Evolutionary conservation across 2,113 vertebrate genomes (phyloP), one percentile per base, ranked within the genome.

Genomic region (Microtus richardsoni): DNA sequence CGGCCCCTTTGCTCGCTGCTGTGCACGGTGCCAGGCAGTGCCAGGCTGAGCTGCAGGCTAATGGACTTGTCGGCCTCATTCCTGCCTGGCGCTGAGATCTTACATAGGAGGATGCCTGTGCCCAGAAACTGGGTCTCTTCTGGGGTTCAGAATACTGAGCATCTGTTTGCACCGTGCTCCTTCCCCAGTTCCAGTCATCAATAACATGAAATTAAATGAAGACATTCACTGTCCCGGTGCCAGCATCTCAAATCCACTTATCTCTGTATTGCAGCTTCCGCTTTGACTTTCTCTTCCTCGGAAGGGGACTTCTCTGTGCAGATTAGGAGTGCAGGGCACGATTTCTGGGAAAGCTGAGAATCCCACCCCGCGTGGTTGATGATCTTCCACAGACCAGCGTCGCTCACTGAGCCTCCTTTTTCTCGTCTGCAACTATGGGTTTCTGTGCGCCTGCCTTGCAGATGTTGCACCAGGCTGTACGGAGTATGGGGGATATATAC

Each of bases 161-260:
- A 19, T 88, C 64, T 95, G 71, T 74, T 80, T 68, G 68, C 79
- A 22, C 21, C 19, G 7, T 85, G 16, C 82, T 82, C 66, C 86
- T 89, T 73, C 68, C 78, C 71, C 68, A 10, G 49, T 68, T 66
- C 19, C 28, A 58, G 58, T 90, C 44, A 84, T 79, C 49, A 92
- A 82, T 91, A 41, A 75, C 47, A 24, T 30, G 85, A 85, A 83
- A 58, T 87, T 68, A 71, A 89, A 54, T 94, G 24, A 58, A 93
- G 84, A 26, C 71, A 21, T 33, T 39, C 66, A 30, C 75, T 68
- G 77, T 92, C 39, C 58, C 3, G 0, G 3, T 0, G 2, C 66
- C 26, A 78, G 88, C 84, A 64, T 84, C 94, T 93, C 47, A 14
- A 36, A 52, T 62, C 1, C 49, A 5, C 66, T 86, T 64, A 30